Evolutionary conservation across 2,113 vertebrate species (phyloP).

Genomic region (Cricetomys ansorgei): DNA sequence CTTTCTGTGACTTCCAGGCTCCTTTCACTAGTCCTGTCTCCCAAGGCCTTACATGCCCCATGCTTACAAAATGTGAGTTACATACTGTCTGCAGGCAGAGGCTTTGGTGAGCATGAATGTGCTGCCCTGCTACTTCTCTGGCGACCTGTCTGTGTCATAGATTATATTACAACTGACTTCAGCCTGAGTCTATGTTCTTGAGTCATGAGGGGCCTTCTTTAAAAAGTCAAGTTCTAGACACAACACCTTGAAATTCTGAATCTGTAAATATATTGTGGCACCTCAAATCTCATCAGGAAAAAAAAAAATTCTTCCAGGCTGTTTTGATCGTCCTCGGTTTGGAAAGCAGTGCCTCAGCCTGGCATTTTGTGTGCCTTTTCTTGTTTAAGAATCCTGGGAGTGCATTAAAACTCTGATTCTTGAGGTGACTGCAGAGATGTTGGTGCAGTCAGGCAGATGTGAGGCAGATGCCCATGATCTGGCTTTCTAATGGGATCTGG

Average conservation of each 20-base stretch:
- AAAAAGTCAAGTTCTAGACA: not conserved
- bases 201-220: not conserved
- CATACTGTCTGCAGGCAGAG: not conserved
- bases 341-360: not conserved
- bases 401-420: not conserved
- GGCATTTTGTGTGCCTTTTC: not conserved
- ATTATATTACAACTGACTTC: not conserved
- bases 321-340: not conserved
- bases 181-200: not conserved
- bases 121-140: not conserved
- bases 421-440: not conserved
- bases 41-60: not conserved
- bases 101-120: not conserved
- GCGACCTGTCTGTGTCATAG: not conserved
- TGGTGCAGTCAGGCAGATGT: not conserved
- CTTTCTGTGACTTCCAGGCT: not conserved
- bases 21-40: not conserved
- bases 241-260: not conserved
- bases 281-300: not conserved
- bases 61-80: not conserved
- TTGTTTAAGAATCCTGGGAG: not conserved
- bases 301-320: not conserved
- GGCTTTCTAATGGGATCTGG: not conserved
- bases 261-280: not conserved
- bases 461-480: not conserved